A percentile compares a stretch with the other conserved stretches of the same genome.
Conservation (phyloP, 2,888 invertebrate genomes). For the Noctua pronuba region DNA sequence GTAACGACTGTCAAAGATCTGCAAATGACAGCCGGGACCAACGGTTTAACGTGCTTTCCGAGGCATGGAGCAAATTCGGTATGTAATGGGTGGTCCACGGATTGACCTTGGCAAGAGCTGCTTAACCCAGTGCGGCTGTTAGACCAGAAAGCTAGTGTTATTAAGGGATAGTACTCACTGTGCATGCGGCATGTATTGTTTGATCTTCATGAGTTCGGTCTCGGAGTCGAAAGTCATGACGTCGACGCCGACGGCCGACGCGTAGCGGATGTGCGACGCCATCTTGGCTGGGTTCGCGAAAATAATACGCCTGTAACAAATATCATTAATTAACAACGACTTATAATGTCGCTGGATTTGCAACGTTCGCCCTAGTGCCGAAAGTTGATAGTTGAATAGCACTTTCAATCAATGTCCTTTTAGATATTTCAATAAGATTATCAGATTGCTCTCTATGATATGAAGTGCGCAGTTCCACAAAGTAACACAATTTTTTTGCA, state of each 20-base stretch:
- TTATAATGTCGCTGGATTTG: background rate
- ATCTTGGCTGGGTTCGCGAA: constrained; percentile 99
- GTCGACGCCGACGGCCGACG: constrained; percentile 93
- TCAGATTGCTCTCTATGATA: background rate
- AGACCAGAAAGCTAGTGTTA: background rate
- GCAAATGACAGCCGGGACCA: background rate
- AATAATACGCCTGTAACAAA: constrained; percentile 93
- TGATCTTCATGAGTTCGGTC: constrained; percentile 97
- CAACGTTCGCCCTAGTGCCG: background rate
- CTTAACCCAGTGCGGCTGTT: background rate
- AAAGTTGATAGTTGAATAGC: background rate
- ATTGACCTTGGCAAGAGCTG: background rate
- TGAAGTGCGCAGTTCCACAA: background rate
- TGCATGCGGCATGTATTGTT: constrained; percentile 94
- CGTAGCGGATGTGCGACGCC: constrained; percentile 96
- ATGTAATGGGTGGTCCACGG: background rate
- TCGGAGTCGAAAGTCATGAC: constrained; percentile 98
- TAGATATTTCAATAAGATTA: background rate
- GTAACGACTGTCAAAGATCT: background rate
- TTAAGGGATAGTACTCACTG: constrained; percentile 89
- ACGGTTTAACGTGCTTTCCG: background rate
- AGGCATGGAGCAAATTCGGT: background rate
- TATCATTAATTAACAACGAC: background rate
- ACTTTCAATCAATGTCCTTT: background rate
- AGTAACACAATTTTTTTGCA: no score